Evolutionary conservation across 2,797 vertebrate species (phyloP).

Genomic region (Botia almorhae): DNA sequence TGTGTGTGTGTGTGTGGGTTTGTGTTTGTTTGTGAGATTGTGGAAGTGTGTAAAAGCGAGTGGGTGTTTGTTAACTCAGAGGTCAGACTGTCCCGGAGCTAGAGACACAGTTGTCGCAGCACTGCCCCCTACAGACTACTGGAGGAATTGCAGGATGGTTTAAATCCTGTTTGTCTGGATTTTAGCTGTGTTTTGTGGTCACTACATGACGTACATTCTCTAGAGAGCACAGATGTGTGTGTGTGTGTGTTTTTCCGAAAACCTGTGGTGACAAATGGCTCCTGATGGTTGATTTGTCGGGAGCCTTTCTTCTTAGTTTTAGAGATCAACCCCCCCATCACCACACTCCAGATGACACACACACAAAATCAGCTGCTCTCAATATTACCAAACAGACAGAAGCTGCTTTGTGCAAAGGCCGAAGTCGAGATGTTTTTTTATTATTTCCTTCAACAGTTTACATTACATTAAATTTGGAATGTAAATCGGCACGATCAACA

Average conservation of each 20-base stretch:
- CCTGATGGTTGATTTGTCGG: constrained; percentile 80
- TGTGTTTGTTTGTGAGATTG: not conserved
- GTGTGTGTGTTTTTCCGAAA: constrained; percentile 16
- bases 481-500: too few relatives aligned
- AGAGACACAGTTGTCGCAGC: constrained; percentile 38
- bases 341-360: not conserved
- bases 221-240: constrained; percentile 37
- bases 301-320: too few relatives aligned
- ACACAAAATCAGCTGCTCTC: constrained; percentile 7
- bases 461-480: too few relatives aligned
- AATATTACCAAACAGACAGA: constrained; percentile 22
- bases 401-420: not conserved
- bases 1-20: too few relatives aligned
- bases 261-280: constrained; percentile 76
- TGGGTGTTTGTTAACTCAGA: constrained; percentile 49
- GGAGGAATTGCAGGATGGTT: constrained; percentile 14
- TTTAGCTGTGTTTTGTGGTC: not conserved
- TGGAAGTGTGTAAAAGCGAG: constrained; percentile 23
- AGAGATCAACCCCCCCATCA: not conserved
- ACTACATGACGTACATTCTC: constrained; percentile 6
- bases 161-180: constrained; percentile 2
- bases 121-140: constrained; percentile 40
- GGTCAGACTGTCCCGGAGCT: constrained; percentile 43
- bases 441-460: too few relatives aligned
- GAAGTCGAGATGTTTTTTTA: too few relatives aligned